These are phyloP conservation scores for Hyalella azteca DNA, from an alignment of 2,888 invertebrate species.

Conservation along the genomic window DNA sequence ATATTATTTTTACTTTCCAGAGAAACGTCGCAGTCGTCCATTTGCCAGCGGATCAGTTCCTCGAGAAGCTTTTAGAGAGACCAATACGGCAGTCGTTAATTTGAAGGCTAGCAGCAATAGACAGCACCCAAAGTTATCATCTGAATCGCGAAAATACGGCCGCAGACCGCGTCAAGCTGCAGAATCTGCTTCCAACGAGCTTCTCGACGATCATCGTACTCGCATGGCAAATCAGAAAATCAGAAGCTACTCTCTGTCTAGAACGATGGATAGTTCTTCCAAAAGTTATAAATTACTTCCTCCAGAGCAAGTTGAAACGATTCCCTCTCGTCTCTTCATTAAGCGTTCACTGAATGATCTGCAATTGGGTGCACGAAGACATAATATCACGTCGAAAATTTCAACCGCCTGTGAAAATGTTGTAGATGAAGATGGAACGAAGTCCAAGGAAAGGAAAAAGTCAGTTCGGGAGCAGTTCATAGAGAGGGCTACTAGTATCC, in stretches of 20 bases:
- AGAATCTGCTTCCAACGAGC: neutral
- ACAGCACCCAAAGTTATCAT: neutral
- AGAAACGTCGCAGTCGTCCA: neutral
- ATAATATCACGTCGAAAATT: no score
- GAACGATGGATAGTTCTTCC: neutral
- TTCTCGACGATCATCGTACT: neutral
- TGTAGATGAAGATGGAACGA: neutral
- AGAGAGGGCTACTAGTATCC: neutral
- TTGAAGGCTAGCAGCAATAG: neutral
- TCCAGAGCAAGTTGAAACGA: neutral
- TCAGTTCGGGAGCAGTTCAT: slow-evolving; percentile 5
- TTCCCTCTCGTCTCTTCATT: neutral
- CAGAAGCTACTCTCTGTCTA: neutral
- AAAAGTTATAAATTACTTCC: neutral
- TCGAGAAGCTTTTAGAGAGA: neutral
- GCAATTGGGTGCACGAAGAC: no score
- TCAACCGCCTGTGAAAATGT: no score
- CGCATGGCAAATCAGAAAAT: neutral
- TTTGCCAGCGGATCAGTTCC: neutral
- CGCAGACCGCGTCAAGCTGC: neutral
- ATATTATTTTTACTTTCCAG: neutral
- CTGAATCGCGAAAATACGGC: neutral
- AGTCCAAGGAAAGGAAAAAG: neutral
- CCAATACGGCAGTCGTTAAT: neutral
- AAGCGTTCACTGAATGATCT: no score